Conservation (phyloP, 2,888 invertebrate species). For the Sinotaia quadrata region DNA sequence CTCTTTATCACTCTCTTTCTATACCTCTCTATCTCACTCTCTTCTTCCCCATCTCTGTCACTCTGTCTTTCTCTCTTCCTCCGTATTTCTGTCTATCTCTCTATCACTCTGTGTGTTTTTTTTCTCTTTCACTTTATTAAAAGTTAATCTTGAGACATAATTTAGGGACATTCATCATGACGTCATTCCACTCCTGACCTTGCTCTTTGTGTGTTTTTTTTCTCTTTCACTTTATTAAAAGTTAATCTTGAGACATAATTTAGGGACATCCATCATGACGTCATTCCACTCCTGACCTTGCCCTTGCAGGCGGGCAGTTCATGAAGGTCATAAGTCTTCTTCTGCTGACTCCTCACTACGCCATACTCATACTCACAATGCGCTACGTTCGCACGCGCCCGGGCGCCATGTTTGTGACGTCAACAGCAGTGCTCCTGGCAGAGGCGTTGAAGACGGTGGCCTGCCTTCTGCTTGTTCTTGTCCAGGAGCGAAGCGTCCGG, state of each 20-base stretch:
- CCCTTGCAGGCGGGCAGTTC: background rate
- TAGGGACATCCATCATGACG: no score
- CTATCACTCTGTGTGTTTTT: no score
- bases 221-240: no score
- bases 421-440: conserved; percentile 29
- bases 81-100: background rate
- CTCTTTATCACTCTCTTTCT: background rate
- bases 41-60: background rate
- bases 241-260: no score
- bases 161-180: no score
- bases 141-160: no score
- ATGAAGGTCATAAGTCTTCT: conserved; percentile 23
- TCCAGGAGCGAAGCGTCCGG: conserved; percentile 2
- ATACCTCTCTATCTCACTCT: background rate
- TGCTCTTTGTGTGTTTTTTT: background rate
- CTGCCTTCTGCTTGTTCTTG: conserved; percentile 13
- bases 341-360: conserved; percentile 26
- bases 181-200: no score
- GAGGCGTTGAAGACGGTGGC: conserved; percentile 19
- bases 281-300: background rate
- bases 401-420: conserved; percentile 24
- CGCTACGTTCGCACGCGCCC: conserved; percentile 27
- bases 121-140: no score
- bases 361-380: conserved; percentile 26
- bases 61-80: background rate